Evolutionary conservation across 2,888 invertebrate genomes (phyloP), one percentile per base, ranked within the genome.

Genomic region (Drosophila yooni): DNA sequence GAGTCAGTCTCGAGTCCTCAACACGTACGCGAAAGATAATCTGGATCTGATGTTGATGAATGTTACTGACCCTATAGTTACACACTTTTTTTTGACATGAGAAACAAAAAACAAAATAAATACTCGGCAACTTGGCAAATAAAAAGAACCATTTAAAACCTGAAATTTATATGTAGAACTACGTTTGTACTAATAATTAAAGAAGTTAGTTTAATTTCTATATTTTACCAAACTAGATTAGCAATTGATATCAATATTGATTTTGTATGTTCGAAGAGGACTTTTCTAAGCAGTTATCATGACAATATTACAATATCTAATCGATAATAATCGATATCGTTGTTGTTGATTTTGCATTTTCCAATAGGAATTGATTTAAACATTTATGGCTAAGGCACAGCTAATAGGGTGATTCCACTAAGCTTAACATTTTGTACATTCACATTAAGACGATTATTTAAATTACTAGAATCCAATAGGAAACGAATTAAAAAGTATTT

Each of bases 1-100:
- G 15, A 10, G 27, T 29, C 13, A 6, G 27, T 15, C 8, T 40
- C 13, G 29, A 69, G 29, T n/a, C 15, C 7, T 46, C 13, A 57
- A 36, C 68, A 67, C 40, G 50, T 40, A 56, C 21, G 8, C 18
- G 18, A 51, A 21, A 46, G 29, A 69, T 40, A 43, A 51, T 56
- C 27, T 50, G 29, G 43, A 51, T 69, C 27, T 31, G 43, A 13
- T 36, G 29, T n/a, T 7, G 6, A 36, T 46, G 46, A 46, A 56
- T 52, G 43, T 33, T 46, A 46, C 38, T 52, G 69, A 46, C 34
- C 68, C 43, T 48, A 56, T 40, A 40, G 29, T 54, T 10, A 11
- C 3, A n/a, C n/a, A 11, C 4, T n/a, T 40, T n/a, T n/a, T 2
- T n/a, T 40, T 21, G 4, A 2, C n/a, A 10, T 40, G 15, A 3